These are phyloP conservation scores for Trichonephila clavata DNA, from an alignment of 1,140 invertebrate genomes.

Conservation along the genomic window DNA sequence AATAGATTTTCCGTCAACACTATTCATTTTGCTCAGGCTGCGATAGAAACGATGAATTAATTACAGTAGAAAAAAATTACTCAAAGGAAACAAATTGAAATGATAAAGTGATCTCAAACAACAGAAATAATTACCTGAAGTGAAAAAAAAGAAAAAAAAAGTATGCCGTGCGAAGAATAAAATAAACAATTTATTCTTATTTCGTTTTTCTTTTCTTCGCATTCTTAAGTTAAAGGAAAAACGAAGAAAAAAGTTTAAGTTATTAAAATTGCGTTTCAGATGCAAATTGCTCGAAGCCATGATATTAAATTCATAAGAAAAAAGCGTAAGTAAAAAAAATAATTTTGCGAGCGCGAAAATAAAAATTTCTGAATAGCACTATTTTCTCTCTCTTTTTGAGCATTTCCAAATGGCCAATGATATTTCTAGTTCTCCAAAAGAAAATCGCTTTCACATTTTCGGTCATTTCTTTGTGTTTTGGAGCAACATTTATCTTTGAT, in stretches of 20 bases:
- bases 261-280: conserved; percentile 30
- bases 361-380: conserved; percentile 37
- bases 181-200: conserved; percentile 11
- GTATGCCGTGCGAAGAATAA: neutral
- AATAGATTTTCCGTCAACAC: too few species aligned
- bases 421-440: neutral
- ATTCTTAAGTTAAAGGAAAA: neutral
- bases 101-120: neutral
- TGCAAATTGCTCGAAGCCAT: neutral
- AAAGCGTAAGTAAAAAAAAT: neutral
- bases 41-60: too few species aligned
- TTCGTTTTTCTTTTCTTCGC: neutral
- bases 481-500: neutral
- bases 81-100: neutral
- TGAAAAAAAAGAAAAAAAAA: neutral
- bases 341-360: neutral
- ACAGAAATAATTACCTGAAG: neutral
- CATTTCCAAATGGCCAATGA: neutral
- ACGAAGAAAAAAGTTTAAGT: neutral
- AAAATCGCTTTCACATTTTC: conserved; percentile 21
- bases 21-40: too few species aligned
- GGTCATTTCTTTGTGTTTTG: neutral
- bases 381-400: neutral
- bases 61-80: too few species aligned
- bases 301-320: neutral